Base-by-base conservation (phyloP, 2,113 vertebrate species). In the Campylomormyrus tamandua region DNA sequence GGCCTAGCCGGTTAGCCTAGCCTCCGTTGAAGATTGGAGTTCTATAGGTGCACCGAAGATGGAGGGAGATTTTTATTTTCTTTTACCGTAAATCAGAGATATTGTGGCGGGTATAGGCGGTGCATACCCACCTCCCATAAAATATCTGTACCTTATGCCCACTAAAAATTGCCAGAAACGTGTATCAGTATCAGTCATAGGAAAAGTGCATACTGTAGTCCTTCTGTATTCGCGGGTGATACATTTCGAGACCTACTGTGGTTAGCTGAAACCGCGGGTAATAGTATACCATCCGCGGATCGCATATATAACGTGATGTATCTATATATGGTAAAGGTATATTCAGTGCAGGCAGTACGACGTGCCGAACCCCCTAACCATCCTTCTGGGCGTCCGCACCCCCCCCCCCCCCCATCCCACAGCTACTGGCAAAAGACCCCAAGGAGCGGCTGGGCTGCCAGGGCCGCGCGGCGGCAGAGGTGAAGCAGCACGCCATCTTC, bases 361-460 rank as follows among this genome's bases (percentile, higher is more conserved):
- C n/a, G 2, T 31, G 17, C 35, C 3, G 4, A 27, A 3, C n/a
- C 70, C 66, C 10, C 8, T 21, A 49, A 42, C 27, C 8, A 31
- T 53, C 39, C 21, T 62, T n/a, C 17, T 87, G 9, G 52, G 13
- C 4, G 4, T 58, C 35, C 2, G 0, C 31, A 17, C 13, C 27
- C 91, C 86, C 48, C 13, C 27, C 91, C 86, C 48, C 91, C 15
- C 88, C 48, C 46, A 83, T 89, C 91, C 66, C 83, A 48, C 92
- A 99, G 97, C 92, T 99, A 88, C 96, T 98, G 92, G 92, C 95
- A 84, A 98, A 99, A 94, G 96, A 98, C 90, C 97, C 97, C 42
- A 97, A 93, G 66, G 94, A 96, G 24, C 94, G 97, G 45, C 94
- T 98, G 88, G 98, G 98, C 15, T 98, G 97, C 91, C 96, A 89